Conservation (phyloP, 2,113 vertebrate genomes). For the Bubo bubo region DNA sequence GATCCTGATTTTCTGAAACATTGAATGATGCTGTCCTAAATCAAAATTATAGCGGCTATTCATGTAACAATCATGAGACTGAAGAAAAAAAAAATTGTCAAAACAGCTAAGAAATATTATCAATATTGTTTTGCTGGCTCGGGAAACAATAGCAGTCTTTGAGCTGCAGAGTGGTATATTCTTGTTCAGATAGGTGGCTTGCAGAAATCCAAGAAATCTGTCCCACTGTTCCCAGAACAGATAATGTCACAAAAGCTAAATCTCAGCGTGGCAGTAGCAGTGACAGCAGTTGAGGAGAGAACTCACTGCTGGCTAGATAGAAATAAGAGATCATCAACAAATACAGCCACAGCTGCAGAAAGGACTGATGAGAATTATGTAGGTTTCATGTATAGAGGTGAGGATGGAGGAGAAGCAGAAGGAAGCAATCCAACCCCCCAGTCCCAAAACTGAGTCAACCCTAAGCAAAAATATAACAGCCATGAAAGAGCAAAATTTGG, state of each 20-base stretch:
- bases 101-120: neutral
- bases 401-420: neutral
- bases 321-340: neutral
- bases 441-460: neutral
- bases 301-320: neutral
- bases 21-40: neutral
- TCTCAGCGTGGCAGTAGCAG: neutral
- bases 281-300: neutral
- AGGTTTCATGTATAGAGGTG: neutral
- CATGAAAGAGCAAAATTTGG: neutral
- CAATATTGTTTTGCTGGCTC: neutral
- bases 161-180: neutral
- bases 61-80: neutral
- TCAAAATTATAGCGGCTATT: neutral
- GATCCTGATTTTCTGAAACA: slow-evolving; percentile 22
- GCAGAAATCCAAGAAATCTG: slow-evolving; percentile 7
- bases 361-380: neutral
- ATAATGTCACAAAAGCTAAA: neutral
- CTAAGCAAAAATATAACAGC: neutral
- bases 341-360: neutral
- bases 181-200: neutral
- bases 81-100: neutral
- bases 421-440: neutral
- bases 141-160: neutral
- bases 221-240: neutral